Base-by-base conservation (phyloP, 1,140 invertebrate genomes). In the Drosophila virilis region DNA sequence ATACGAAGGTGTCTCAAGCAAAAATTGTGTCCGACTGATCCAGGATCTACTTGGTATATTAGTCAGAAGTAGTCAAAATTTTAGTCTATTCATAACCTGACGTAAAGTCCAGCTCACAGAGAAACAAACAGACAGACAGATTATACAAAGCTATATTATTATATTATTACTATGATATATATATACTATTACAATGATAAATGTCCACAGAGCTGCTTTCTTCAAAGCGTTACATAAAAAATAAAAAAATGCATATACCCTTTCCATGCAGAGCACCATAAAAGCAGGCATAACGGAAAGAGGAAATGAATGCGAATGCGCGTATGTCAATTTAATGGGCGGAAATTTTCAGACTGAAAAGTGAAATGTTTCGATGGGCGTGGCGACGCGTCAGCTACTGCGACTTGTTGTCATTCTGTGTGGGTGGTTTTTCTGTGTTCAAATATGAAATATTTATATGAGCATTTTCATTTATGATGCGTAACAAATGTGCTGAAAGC, bases 361-460 rank as follows among this genome's bases (percentile, higher is more conserved):
- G 55, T 75, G 64, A 73, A 73, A 67, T 69, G 70, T 71, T 28
- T 15, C 33, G 17, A 69, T 38, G 60, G 55, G 52, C 46, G 58
- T 12, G 42, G 38, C 15, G 17, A 71, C 13, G 35, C 12, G 46
- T 22, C 48, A 8, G 45, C 6, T n/a, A 45, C 43, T 1, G 12
- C 67, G 50, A 54, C 62, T 74, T 74, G 71, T 75, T 74, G 73
- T 74, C 68, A 76, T 74, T 69, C 43, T 72, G 60, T 58, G 51
- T 37, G 54, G 45, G 42, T 37, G 22, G 2, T 28, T 4, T 65
- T 32, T 65, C 55, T 71, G 51, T 70, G 58, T 62, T 42, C 37
- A 78, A 89, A 90, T 89, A 89, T 89, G 85, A 89, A 89, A 89
- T 84, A 89, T 89, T 89, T 89, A 89, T 89, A 89, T 90, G 85